Conservation (phyloP, 1,140 invertebrate species). For the Diabrotica virgifera region DNA sequence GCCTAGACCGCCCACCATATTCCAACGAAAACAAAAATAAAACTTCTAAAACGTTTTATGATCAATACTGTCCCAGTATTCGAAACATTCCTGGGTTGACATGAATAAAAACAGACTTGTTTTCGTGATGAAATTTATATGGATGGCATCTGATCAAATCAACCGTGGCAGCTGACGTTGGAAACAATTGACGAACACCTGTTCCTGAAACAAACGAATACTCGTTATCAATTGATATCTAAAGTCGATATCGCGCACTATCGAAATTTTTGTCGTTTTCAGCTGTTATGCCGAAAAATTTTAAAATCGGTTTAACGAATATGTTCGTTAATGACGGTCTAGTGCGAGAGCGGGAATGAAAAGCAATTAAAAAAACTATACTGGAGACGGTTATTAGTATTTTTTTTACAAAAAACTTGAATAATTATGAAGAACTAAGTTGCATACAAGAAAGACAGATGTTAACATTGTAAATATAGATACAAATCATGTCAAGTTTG, state of each 20-base stretch:
- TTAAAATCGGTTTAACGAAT: too few species aligned
- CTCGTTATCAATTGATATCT: slow-evolving; percentile 10
- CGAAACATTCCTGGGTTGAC: neutral
- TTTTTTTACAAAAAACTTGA: too few species aligned
- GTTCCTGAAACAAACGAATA: slow-evolving; percentile 16
- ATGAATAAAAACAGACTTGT: slow-evolving; percentile 2
- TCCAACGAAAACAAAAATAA: neutral
- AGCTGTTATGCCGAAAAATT: neutral
- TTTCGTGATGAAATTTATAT: slow-evolving; percentile 8
- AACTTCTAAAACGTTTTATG: neutral
- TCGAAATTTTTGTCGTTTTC: slow-evolving; percentile 10
- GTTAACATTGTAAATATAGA: too few species aligned
- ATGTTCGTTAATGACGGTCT: too few species aligned
- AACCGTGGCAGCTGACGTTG: slow-evolving; percentile 12
- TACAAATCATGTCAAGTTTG: too few species aligned
- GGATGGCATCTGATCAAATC: slow-evolving; percentile 14
- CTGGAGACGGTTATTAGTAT: too few species aligned
- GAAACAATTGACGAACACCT: slow-evolving; percentile 17
- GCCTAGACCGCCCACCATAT: too few species aligned
- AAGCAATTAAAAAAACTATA: too few species aligned
- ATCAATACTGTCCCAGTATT: slow-evolving; percentile 2
- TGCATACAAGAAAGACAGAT: too few species aligned
- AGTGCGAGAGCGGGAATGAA: too few species aligned
- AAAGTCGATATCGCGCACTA: neutral
- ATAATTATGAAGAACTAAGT: too few species aligned